Conservation (phyloP, 2,113 vertebrate species). For the Antechinus stuartii region DNA sequence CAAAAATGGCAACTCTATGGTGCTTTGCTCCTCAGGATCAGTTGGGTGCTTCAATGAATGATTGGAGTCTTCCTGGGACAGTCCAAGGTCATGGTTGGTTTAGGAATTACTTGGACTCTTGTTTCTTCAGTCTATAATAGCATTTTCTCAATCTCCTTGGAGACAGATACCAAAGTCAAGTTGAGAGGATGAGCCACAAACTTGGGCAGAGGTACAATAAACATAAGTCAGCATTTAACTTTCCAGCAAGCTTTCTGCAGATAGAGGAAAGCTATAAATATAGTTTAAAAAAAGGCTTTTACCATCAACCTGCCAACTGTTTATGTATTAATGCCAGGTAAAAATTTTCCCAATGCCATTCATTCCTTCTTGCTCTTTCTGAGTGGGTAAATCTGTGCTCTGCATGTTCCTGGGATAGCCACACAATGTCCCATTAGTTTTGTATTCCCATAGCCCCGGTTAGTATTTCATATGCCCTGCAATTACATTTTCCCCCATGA, state of each 20-base stretch:
- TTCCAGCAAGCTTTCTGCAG: conserved; percentile 27
- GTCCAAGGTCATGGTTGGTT: neutral
- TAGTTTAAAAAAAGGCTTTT: neutral
- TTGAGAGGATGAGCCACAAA: neutral
- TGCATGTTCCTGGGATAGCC: conserved; percentile 11
- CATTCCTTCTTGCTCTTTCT: conserved; percentile 58
- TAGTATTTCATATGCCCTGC: conserved; percentile 48
- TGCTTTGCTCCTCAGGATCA: neutral
- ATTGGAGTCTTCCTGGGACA: conserved; percentile 32
- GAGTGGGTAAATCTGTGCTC: conserved; percentile 26
- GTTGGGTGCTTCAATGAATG: neutral
- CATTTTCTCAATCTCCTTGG: conserved; percentile 44
- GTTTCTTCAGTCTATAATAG: neutral
- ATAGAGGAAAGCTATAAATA: conserved; percentile 26
- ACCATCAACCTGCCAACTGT: neutral
- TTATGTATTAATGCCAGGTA: conserved; percentile 52
- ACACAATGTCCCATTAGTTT: conserved; percentile 56
- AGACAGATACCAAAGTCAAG: conserved; percentile 39
- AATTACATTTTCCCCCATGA: conserved; percentile 62
- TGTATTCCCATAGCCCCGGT: conserved; percentile 49
- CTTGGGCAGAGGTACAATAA: neutral
- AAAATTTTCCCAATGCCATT: conserved; percentile 54
- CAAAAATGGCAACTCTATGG: neutral
- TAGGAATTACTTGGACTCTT: neutral
- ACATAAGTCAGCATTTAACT: neutral